Percentiles rank a stretch among this genome's conserved stretches.
Conservation (phyloP, 2,113 vertebrate species). For the Micromys minutus region DNA sequence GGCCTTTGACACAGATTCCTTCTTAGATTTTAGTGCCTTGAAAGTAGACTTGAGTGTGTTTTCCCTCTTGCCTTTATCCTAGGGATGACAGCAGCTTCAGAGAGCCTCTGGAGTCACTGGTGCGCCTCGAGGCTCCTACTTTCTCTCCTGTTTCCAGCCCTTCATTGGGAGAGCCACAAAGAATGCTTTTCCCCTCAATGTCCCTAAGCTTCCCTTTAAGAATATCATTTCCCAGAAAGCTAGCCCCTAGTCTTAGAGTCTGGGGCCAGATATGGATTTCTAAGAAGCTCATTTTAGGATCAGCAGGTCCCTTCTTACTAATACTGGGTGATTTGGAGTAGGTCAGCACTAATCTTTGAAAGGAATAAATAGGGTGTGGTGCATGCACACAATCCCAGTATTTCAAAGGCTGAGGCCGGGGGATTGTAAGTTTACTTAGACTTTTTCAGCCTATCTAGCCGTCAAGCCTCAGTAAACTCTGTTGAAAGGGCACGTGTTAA, state of each 20-base stretch:
- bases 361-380: not conserved
- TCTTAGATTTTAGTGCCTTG: slow-evolving; percentile 15
- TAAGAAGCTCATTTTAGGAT: slow-evolving; percentile 30
- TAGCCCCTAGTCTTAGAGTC: not conserved
- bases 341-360: not conserved
- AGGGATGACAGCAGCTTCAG: slow-evolving; percentile 21
- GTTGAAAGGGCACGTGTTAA: slow-evolving; percentile 29
- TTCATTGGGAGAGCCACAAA: slow-evolving; percentile 41
- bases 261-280: not conserved
- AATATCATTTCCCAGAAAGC: not conserved
- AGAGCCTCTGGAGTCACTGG: slow-evolving; percentile 20
- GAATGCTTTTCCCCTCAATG: slow-evolving; percentile 12
- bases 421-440: not conserved
- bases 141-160: slow-evolving; percentile 32
- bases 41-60: slow-evolving; percentile 37
- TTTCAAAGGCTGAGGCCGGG: not conserved
- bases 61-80: slow-evolving; percentile 47
- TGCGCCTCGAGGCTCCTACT: slow-evolving; percentile 15
- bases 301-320: not conserved
- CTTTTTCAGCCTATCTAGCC: not conserved
- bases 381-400: not conserved
- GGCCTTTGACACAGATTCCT: slow-evolving; percentile 18
- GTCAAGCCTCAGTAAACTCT: not conserved
- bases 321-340: slow-evolving; percentile 30
- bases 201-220: slow-evolving; percentile 35